A percentile compares a stretch with the other conserved stretches of the same genome.
Conservation (phyloP, 2,113 vertebrate genomes). For the Bos indicus region DNA sequence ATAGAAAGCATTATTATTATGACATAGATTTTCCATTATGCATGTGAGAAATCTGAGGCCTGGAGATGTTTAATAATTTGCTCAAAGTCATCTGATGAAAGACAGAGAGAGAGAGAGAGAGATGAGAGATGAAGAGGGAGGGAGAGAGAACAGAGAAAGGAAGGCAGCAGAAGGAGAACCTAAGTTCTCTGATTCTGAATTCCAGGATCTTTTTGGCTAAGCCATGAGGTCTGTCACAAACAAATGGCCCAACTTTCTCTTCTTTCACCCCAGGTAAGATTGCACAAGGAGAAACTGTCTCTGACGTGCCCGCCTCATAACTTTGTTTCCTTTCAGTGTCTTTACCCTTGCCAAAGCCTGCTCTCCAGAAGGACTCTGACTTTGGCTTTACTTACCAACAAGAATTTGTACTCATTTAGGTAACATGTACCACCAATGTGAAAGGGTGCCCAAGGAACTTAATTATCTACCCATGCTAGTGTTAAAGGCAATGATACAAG, state of each 20-base stretch:
- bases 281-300: not conserved
- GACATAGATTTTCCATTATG: conserved; percentile 39
- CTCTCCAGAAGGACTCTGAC: not conserved
- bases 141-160: not conserved
- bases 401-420: not conserved
- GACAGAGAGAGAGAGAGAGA: not conserved
- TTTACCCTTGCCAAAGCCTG: not conserved
- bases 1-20: conserved; percentile 24
- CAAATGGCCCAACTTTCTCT: not conserved
- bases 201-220: not conserved
- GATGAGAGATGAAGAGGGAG: not conserved
- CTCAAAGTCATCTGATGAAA: not conserved
- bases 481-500: not conserved
- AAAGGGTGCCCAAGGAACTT: not conserved
- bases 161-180: not conserved
- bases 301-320: not conserved
- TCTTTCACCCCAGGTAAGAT: not conserved
- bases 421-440: not conserved
- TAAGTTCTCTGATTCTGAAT: not conserved
- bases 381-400: not conserved
- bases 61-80: not conserved
- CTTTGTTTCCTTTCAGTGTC: not conserved
- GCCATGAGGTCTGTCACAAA: not conserved
- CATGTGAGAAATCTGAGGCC: conserved; percentile 1
- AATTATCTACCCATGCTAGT: not conserved